phyloP scores from a whole-genome alignment of 2,888 invertebrate genomes.

The Lissonota sp. region DNA sequence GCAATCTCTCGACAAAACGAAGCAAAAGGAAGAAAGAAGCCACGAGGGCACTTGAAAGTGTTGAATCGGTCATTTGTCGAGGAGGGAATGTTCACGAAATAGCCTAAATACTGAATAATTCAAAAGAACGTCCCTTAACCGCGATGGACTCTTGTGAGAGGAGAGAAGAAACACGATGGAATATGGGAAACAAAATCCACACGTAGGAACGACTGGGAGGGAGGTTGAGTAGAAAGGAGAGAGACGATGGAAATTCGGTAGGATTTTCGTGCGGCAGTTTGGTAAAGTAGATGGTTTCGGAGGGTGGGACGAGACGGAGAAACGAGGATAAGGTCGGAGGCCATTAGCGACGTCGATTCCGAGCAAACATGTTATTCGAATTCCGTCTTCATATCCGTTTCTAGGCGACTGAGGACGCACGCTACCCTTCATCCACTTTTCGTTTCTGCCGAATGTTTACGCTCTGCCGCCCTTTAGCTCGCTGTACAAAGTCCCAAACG shows the following conservation, averaged over 20 bases:
- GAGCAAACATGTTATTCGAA: slow-evolving; percentile 79
- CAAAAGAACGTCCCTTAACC: neutral
- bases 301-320: slow-evolving; percentile 24
- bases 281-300: slow-evolving; percentile 22
- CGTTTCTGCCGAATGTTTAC: slow-evolving; percentile 29
- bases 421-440: slow-evolving; percentile 8
- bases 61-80: slow-evolving; percentile 17
- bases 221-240: slow-evolving; percentile 1
- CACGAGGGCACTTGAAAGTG: too few species aligned
- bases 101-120: slow-evolving; percentile 18
- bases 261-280: slow-evolving; percentile 21
- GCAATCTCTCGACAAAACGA: too few species aligned
- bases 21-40: too few species aligned
- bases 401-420: slow-evolving; percentile 61
- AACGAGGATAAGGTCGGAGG: slow-evolving; percentile 65
- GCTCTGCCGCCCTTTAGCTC: slow-evolving; percentile 11
- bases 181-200: slow-evolving; percentile 18
- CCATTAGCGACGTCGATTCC: slow-evolving; percentile 73
- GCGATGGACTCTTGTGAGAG: neutral
- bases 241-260: slow-evolving; percentile 16
- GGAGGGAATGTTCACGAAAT: neutral
- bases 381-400: slow-evolving; percentile 78
- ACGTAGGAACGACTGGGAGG: slow-evolving; percentile 1
- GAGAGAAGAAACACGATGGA: slow-evolving; percentile 2
- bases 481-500: slow-evolving; percentile 17